Evolutionary conservation across 2,113 vertebrate genomes (phyloP).

Genomic region (Rattus rattus): DNA sequence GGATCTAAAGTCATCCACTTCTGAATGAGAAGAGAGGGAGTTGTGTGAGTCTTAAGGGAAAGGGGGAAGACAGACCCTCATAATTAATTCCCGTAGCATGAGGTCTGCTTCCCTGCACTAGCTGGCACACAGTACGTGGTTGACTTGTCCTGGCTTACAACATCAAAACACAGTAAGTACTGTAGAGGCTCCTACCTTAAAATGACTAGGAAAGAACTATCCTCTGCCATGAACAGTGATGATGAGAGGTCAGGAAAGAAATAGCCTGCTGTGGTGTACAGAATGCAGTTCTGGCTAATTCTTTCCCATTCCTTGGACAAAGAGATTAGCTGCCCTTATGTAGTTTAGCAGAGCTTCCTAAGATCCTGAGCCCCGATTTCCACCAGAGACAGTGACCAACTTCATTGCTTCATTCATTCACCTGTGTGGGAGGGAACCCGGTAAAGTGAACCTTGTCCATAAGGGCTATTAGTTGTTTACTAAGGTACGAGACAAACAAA

Average conservation of each 20-base stretch:
- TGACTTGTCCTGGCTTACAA: background rate
- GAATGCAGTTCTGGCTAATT: background rate
- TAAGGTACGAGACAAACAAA: background rate
- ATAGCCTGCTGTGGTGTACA: background rate
- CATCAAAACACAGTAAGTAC: background rate
- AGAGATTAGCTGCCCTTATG: background rate
- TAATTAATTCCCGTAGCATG: conserved; percentile 15
- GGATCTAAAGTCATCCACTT: conserved; percentile 3
- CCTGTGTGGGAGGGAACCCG: background rate
- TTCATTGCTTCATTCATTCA: background rate
- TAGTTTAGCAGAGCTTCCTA: background rate
- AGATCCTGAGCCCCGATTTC: background rate
- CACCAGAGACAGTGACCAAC: background rate
- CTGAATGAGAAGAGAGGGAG: background rate
- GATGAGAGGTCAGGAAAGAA: background rate
- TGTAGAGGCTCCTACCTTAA: background rate
- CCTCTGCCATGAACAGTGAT: background rate
- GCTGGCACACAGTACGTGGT: background rate
- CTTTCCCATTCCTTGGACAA: background rate
- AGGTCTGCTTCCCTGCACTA: conserved; percentile 28
- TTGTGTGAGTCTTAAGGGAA: background rate
- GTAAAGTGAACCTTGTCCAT: background rate
- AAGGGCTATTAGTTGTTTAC: background rate
- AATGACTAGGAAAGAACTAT: background rate
- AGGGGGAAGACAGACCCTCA: background rate